phyloP scores from a whole-genome alignment of 2,888 invertebrate species.

The Morinoia aosen region DNA sequence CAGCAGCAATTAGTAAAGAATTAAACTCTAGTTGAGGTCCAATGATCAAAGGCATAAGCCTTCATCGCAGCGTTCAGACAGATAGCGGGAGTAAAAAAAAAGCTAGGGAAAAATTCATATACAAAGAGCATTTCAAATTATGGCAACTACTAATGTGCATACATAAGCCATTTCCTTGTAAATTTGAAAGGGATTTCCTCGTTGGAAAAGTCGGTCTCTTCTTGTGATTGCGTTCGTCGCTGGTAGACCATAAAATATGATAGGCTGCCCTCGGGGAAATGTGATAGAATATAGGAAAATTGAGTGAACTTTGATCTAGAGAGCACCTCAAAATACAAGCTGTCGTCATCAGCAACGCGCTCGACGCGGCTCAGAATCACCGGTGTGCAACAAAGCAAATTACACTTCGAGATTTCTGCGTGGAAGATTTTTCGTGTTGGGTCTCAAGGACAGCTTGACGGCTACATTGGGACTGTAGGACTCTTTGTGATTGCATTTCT shows the following conservation, averaged over 20 bases:
- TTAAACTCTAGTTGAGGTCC: background rate
- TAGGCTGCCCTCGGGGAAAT: background rate
- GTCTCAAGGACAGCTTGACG: background rate
- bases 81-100: background rate
- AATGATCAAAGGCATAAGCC: background rate
- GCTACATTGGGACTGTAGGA: background rate
- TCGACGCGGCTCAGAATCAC: background rate
- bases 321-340: background rate
- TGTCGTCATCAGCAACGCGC: background rate
- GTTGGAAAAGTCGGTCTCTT: background rate
- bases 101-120: background rate
- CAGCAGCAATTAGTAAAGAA: background rate
- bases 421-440: background rate
- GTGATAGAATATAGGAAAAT: background rate
- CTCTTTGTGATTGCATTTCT: background rate
- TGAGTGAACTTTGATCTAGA: background rate
- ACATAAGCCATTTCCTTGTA: background rate
- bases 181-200: background rate
- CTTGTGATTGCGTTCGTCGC: background rate
- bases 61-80: background rate
- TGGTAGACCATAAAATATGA: constrained; percentile 9
- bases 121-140: background rate
- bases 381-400: background rate
- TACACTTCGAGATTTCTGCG: background rate
- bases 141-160: background rate